A percentile compares a stretch with the other conserved stretches of the same genome.
These are phyloP conservation scores for Monochamus saltuarius DNA, from an alignment of 1,140 invertebrate species.

Conservation along the genomic window DNA sequence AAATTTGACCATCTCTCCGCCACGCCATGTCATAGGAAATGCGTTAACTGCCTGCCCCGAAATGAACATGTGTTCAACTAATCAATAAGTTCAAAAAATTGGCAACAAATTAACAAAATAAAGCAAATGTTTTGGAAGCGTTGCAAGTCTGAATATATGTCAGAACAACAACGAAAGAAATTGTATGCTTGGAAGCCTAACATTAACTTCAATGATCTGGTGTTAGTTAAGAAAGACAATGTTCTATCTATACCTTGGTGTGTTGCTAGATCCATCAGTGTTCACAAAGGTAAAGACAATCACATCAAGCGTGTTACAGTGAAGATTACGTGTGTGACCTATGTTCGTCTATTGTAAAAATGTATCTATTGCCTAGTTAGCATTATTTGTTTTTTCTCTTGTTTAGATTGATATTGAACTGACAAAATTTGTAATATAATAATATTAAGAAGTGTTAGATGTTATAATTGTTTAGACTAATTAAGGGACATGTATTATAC, in stretches of 20 bases:
- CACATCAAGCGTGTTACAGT: no score
- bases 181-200: conserved; percentile 17
- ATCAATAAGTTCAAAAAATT: conserved; percentile 23
- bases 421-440: no score
- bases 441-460: no score
- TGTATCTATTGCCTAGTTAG: no score
- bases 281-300: not conserved
- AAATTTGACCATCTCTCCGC: conserved; percentile 22
- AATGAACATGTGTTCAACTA: not conserved
- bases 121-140: conserved; percentile 37
- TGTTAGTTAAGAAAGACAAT: not conserved
- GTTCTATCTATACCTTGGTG: not conserved
- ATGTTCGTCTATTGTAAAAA: no score
- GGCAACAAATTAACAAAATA: conserved; percentile 33
- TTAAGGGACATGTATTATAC: no score
- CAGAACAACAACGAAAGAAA: conserved; percentile 33
- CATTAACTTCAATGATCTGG: not conserved
- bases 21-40: conserved; percentile 38
- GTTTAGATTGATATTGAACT: no score
- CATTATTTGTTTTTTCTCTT: no score
- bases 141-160: conserved; percentile 38
- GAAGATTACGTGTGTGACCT: no score
- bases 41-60: conserved; percentile 29
- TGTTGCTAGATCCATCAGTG: not conserved
- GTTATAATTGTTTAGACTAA: no score